phyloP scores from a whole-genome alignment of 1,140 invertebrate genomes.

The Trichoplusia ni region DNA sequence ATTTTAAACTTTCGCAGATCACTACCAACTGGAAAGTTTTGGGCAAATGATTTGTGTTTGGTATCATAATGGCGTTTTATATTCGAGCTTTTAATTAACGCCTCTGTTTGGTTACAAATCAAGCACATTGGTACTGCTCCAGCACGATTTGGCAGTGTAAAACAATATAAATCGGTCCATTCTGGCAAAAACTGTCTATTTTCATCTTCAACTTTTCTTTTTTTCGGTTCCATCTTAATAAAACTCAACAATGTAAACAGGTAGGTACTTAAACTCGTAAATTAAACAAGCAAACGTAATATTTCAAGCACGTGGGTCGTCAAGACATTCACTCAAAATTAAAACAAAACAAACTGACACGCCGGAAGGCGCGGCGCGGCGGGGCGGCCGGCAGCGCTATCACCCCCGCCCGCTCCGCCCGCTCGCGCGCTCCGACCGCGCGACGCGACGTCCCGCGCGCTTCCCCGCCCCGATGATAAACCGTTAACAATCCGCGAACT shows the following conservation, averaged over 20 bases:
- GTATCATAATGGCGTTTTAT: conserved; percentile 10
- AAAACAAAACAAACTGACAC: too few relatives aligned
- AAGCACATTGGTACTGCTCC: conserved; percentile 10
- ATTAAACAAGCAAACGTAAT: too few relatives aligned
- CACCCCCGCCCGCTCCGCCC: too few relatives aligned
- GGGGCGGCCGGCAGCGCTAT: too few relatives aligned
- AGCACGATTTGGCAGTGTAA: conserved; percentile 9
- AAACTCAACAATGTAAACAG: not conserved
- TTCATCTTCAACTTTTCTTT: not conserved
- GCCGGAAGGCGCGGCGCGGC: too few relatives aligned
- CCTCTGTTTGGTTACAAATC: conserved; percentile 11
- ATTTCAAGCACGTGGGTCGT: too few relatives aligned
- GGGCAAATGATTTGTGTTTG: conserved; percentile 13
- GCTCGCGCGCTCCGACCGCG: too few relatives aligned
- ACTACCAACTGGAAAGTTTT: conserved; percentile 5
- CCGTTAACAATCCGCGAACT: too few relatives aligned
- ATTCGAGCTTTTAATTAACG: conserved; percentile 18
- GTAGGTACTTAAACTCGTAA: not conserved
- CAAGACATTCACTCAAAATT: too few relatives aligned
- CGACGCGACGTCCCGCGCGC: too few relatives aligned
- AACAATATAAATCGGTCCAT: not conserved
- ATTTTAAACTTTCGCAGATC: conserved; percentile 1
- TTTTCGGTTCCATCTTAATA: not conserved
- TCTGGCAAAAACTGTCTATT: not conserved
- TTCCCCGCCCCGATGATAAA: too few relatives aligned